Percentiles rank a stretch among this genome's conserved stretches.
Conservation (phyloP, 2,797 vertebrate genomes). For the Benthosema pterotum region DNA sequence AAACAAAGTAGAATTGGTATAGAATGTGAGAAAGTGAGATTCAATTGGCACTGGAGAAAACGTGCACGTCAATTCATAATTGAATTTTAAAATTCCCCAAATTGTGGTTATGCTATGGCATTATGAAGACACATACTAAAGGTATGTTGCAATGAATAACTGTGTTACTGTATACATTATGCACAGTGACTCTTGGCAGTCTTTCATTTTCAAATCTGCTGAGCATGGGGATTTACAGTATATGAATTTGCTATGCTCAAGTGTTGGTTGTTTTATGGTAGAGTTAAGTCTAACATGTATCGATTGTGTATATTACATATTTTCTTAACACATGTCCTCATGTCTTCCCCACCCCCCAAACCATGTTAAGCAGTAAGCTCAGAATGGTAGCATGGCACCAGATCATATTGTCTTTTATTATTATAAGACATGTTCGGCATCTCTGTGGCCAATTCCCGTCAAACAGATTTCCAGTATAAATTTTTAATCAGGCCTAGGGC, state of each 20-base stretch:
- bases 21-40: conserved; percentile 5
- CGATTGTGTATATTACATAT: neutral
- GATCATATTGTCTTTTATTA: neutral
- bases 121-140: conserved; percentile 13
- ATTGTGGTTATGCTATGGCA: conserved; percentile 4
- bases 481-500: conserved; percentile 12
- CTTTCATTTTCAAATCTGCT: conserved; percentile 15
- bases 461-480: neutral
- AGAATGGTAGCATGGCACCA: neutral
- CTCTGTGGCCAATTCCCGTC: too few relatives aligned
- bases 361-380: too few relatives aligned
- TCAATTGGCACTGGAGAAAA: conserved; percentile 13
- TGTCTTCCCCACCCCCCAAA: too few relatives aligned
- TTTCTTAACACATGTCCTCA: neutral
- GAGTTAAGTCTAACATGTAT: neutral
- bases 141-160: conserved; percentile 15
- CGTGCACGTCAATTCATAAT: neutral
- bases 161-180: neutral
- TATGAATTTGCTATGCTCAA: conserved; percentile 27
- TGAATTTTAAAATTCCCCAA: neutral
- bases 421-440: too few relatives aligned
- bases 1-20: conserved; percentile 21
- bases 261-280: conserved; percentile 12
- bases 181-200: conserved; percentile 1
- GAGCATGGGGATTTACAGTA: conserved; percentile 4